Evolutionary conservation across 2,888 invertebrate genomes (phyloP).

Genomic region (Xylophagus ater): DNA sequence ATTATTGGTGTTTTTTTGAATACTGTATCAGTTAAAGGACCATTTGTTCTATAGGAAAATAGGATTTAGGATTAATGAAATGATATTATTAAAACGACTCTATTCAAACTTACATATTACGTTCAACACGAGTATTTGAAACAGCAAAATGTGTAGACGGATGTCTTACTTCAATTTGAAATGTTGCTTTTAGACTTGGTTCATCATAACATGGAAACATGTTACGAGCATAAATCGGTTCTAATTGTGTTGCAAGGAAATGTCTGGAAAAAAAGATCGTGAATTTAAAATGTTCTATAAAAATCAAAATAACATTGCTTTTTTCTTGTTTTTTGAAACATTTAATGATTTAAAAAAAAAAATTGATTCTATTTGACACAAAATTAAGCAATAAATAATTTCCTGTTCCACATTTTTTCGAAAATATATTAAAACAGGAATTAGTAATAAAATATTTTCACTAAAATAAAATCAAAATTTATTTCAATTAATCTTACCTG

Average conservation of each 20-base stretch:
- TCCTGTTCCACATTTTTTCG: no score
- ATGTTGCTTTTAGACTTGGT: constrained; percentile 50
- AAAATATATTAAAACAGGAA: no score
- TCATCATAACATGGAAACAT: constrained; percentile 63
- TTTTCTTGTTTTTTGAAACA: not conserved
- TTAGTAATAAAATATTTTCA: no score
- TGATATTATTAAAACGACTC: no score
- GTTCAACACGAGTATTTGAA: constrained; percentile 16
- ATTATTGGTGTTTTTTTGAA: constrained; percentile 45
- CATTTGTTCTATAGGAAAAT: no score
- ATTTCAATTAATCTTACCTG: no score
- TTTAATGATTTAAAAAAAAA: no score
- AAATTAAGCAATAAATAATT: no score
- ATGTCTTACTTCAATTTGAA: constrained; percentile 46
- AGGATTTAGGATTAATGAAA: no score
- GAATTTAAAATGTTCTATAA: constrained; percentile 22
- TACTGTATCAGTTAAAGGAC: not conserved
- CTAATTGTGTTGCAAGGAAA: constrained; percentile 49
- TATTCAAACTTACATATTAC: no score
- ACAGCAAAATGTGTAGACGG: constrained; percentile 25
- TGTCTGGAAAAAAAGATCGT: constrained; percentile 45
- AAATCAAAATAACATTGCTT: not conserved
- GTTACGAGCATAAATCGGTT: constrained; percentile 46
- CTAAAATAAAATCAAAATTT: no score
- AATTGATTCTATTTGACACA: no score